phyloP scores from a whole-genome alignment of 1,140 invertebrate species.

The Glomeris maerens region DNA sequence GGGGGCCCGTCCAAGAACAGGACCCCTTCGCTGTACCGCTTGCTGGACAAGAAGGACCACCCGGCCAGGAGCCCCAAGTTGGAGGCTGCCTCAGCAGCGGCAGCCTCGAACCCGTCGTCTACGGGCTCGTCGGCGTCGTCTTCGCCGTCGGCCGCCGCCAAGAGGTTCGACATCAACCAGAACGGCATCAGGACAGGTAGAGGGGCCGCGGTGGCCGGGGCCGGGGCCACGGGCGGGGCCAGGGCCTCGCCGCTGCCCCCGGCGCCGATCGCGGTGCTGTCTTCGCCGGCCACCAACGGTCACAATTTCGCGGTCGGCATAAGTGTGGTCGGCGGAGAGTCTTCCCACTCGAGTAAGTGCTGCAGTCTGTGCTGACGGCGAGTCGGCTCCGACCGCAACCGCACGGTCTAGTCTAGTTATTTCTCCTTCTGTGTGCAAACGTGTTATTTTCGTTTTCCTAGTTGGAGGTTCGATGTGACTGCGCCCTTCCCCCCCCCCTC shows the following conservation, averaged over 20 bases:
- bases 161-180: slow-evolving; percentile 4
- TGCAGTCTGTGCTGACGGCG: slow-evolving; percentile 4
- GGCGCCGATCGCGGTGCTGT: background rate
- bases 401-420: too few relatives aligned
- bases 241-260: background rate
- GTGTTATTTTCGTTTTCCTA: too few relatives aligned
- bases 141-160: slow-evolving; percentile 2
- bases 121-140: background rate
- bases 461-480: too few relatives aligned
- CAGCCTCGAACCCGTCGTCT: background rate
- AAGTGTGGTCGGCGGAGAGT: too few relatives aligned
- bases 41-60: background rate
- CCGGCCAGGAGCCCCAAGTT: background rate
- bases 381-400: too few relatives aligned
- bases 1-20: too few relatives aligned
- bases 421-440: too few relatives aligned
- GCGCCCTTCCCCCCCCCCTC: too few relatives aligned
- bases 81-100: background rate
- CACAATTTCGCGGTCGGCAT: too few relatives aligned
- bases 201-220: background rate
- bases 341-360: slow-evolving; percentile 4
- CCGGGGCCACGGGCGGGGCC: background rate
- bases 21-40: too few relatives aligned
- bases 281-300: too few relatives aligned
- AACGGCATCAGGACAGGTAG: slow-evolving; percentile 5